A percentile compares a stretch with the other conserved stretches of the same genome.
These are phyloP conservation scores for Melanotaenia trifasciata DNA, from an alignment of 2,797 vertebrate genomes.

Conservation along the genomic window DNA sequence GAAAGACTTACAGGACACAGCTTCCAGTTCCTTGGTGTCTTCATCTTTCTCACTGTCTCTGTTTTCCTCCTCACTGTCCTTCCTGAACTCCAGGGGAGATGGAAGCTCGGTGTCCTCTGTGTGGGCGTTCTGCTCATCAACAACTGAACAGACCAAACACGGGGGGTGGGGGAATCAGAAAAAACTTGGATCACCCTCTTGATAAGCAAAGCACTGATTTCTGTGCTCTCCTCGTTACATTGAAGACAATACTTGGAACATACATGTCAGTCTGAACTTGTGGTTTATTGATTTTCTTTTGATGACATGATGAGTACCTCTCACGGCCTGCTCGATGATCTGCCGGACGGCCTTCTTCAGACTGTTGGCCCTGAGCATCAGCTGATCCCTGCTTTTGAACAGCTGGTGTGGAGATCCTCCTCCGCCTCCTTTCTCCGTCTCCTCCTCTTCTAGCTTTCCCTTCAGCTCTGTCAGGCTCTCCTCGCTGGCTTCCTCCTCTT, in stretches of 20 bases:
- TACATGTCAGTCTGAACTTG: too few species aligned
- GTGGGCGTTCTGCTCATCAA: slow-evolving; percentile 92
- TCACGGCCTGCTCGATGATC: slow-evolving; percentile 96
- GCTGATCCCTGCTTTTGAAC: slow-evolving; percentile 89
- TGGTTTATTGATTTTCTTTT: slow-evolving; percentile 45
- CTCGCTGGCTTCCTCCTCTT: slow-evolving; percentile 91
- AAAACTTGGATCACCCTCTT: too few species aligned
- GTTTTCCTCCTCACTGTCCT: slow-evolving; percentile 89
- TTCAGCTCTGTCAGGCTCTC: slow-evolving; percentile 91
- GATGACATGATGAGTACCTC: slow-evolving; percentile 80
- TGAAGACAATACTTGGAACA: too few species aligned
- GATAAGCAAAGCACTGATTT: too few species aligned
- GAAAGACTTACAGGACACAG: slow-evolving; percentile 81
- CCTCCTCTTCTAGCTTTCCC: slow-evolving; percentile 86
- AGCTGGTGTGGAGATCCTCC: slow-evolving; percentile 79
- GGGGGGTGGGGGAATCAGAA: too few species aligned
- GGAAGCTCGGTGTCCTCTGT: slow-evolving; percentile 87
- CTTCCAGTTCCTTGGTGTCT: slow-evolving; percentile 90
- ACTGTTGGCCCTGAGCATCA: slow-evolving; percentile 96
- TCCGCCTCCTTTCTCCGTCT: slow-evolving; percentile 79
- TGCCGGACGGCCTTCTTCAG: slow-evolving; percentile 97
- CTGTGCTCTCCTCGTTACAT: too few species aligned
- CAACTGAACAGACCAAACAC: slow-evolving; percentile 69
- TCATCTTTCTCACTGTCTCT: slow-evolving; percentile 93
- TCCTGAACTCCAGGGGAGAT: slow-evolving; percentile 86